Evolutionary conservation across 2,113 vertebrate genomes (phyloP).

Genomic region (Plecotus auritus): DNA sequence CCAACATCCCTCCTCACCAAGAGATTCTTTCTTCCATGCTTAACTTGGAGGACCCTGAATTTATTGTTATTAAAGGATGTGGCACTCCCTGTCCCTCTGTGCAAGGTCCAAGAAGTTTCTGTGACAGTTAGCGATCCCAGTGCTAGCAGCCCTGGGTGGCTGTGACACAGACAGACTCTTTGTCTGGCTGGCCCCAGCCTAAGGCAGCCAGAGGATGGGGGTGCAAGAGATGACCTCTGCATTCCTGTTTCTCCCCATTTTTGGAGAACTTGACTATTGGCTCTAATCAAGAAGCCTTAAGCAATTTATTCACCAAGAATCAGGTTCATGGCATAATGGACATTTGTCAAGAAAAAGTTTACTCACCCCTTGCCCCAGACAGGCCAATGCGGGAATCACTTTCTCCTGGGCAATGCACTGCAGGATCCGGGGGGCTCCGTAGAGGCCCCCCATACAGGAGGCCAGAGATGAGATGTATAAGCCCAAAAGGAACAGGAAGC

Average conservation of each 20-base stretch:
- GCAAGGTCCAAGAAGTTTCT: neutral
- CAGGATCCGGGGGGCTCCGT: conserved; percentile 95
- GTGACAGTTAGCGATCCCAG: neutral
- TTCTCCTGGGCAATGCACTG: conserved; percentile 97
- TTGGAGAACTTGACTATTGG: neutral
- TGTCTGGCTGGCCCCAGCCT: neutral
- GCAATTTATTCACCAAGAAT: neutral
- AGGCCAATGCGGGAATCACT: conserved; percentile 89
- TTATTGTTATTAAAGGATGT: neutral
- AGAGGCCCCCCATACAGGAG: conserved; percentile 97
- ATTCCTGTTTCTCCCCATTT: neutral
- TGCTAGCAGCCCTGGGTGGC: neutral
- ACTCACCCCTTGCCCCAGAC: conserved; percentile 91
- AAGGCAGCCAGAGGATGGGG: neutral
- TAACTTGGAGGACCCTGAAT: neutral
- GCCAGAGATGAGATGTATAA: conserved; percentile 97
- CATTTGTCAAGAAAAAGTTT: neutral
- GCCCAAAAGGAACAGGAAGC: conserved; percentile 96
- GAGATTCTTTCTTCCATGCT: neutral
- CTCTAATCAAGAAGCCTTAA: neutral
- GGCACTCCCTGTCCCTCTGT: neutral
- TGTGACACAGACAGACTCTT: neutral
- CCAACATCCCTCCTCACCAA: neutral
- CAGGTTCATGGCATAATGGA: neutral
- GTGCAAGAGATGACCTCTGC: neutral